Conservation (phyloP, 2,113 vertebrate genomes). For the Prionailurus viverrinus region DNA sequence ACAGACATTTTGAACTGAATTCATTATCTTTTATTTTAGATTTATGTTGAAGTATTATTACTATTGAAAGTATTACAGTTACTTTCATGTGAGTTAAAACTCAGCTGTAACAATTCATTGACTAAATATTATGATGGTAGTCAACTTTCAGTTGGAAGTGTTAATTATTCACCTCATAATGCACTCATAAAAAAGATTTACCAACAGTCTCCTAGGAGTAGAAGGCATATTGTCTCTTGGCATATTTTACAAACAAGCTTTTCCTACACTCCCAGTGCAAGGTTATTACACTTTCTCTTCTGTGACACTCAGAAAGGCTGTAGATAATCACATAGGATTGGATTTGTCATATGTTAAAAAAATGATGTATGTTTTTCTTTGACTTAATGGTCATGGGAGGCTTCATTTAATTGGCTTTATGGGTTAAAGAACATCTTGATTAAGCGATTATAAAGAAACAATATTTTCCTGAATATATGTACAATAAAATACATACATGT, state of each 20-base stretch:
- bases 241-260: conserved; percentile 73
- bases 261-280: conserved; percentile 11
- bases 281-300: conserved; percentile 74
- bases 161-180: conserved; percentile 81
- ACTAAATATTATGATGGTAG: conserved; percentile 79
- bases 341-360: conserved; percentile 52
- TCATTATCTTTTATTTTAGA: conserved; percentile 82
- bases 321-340: conserved; percentile 40
- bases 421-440: conserved; percentile 61
- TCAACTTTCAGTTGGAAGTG: conserved; percentile 77
- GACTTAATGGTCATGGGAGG: conserved; percentile 33
- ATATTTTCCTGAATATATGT: neutral
- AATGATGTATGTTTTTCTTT: conserved; percentile 59
- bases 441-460: conserved; percentile 35
- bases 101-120: conserved; percentile 80
- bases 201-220: conserved; percentile 73
- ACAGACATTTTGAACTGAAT: conserved; percentile 79
- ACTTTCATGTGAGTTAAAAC: conserved; percentile 74
- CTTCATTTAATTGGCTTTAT: conserved; percentile 57
- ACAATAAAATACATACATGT: neutral
- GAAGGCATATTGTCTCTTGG: conserved; percentile 75
- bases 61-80: conserved; percentile 73
- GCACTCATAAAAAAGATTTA: conserved; percentile 78
- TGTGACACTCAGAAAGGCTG: conserved; percentile 68
- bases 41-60: conserved; percentile 82